Evolutionary conservation across 2,888 invertebrate species (phyloP).

Genomic region (Podabrus alpinus): DNA sequence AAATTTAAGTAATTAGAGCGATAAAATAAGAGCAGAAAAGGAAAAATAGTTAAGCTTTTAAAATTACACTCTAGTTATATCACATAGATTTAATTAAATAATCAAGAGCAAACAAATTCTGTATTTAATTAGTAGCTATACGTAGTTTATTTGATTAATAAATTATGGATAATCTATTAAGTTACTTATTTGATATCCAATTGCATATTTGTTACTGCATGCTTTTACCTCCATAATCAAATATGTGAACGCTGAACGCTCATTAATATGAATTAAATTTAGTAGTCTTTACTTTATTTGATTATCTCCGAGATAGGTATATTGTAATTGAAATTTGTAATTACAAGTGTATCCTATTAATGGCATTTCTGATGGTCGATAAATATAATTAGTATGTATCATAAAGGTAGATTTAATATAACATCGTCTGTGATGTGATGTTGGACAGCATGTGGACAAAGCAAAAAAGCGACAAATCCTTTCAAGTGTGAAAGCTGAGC

Average conservation of each 20-base stretch:
- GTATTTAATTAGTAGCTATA: constrained; percentile 20
- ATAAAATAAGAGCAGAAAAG: neutral
- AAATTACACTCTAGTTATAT: neutral
- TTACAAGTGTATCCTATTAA: constrained; percentile 29
- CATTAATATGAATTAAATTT: constrained; percentile 33
- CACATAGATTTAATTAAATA: constrained; percentile 19
- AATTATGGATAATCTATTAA: constrained; percentile 12
- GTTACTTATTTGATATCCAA: neutral
- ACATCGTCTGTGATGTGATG: constrained; percentile 5
- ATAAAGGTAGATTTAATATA: constrained; percentile 22
- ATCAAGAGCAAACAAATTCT: constrained; percentile 4
- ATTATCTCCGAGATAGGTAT: constrained; percentile 30
- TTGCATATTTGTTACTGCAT: constrained; percentile 14
- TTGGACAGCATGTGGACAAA: constrained; percentile 17
- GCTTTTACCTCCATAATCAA: constrained; percentile 17
- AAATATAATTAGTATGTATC: constrained; percentile 21
- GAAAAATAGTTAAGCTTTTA: neutral
- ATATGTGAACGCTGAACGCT: constrained; percentile 29
- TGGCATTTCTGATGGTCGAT: constrained; percentile 18
- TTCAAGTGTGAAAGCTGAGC: constrained; percentile 33
- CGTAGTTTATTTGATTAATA: constrained; percentile 22
- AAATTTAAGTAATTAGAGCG: neutral
- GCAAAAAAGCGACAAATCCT: constrained; percentile 32
- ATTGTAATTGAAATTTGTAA: constrained; percentile 35
- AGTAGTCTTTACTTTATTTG: constrained; percentile 35